These are phyloP conservation scores for Strigamia maritima DNA, from an alignment of 2,888 invertebrate species.

Conservation along the genomic window DNA sequence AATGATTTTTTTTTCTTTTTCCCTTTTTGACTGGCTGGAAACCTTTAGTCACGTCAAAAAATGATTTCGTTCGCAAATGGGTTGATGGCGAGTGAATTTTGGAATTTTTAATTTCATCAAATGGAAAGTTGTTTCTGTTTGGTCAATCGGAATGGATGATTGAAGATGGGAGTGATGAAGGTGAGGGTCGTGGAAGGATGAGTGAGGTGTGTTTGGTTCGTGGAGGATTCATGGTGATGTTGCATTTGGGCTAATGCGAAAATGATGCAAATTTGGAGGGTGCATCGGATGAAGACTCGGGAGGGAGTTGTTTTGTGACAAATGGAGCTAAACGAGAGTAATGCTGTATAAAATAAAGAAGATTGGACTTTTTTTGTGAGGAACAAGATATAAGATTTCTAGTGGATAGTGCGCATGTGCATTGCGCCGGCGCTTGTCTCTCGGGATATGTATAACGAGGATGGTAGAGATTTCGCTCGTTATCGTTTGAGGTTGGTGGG, in stretches of 20 bases:
- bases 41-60: background rate
- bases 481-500: slow-evolving; percentile 24
- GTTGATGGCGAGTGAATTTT: background rate
- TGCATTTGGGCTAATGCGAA: slow-evolving; percentile 17
- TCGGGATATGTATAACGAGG: background rate
- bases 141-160: background rate
- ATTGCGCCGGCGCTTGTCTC: background rate
- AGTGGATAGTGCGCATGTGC: background rate
- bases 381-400: background rate
- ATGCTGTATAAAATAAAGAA: background rate
- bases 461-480: slow-evolving; percentile 23
- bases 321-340: slow-evolving; percentile 24
- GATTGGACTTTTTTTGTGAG: background rate
- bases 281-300: slow-evolving; percentile 15
- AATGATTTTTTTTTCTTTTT: background rate
- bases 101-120: background rate
- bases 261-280: slow-evolving; percentile 30
- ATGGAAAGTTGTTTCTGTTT: background rate
- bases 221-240: slow-evolving; percentile 31
- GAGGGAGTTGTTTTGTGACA: background rate
- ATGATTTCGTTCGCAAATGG: background rate
- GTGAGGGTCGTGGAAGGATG: background rate
- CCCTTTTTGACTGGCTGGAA: background rate
- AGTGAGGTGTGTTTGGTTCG: background rate
- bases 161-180: background rate